Evolutionary conservation across 2,797 vertebrate genomes (phyloP), one percentile per base, ranked within the genome.

Genomic region (Gallinago stenura): DNA sequence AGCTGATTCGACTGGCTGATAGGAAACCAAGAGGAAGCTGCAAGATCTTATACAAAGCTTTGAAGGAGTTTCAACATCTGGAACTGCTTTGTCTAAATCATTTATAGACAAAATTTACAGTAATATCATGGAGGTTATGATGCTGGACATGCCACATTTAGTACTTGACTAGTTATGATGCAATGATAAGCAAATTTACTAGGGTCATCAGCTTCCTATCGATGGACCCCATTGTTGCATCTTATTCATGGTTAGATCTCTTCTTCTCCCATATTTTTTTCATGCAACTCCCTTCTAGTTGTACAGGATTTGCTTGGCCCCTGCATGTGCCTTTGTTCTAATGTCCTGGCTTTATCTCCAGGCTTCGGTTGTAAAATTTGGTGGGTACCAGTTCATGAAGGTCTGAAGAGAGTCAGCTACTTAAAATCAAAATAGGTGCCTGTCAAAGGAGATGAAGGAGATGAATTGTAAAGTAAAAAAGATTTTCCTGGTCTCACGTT

Each of bases 301-400:
- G 9, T 65, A 66, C 4, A 5, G 0, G 1, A 39, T 80, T 70
- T 48, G 1, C 10, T 70, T 65, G 5, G 1, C 15, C 41, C 4
- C 11, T 28, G 3, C 14, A 17, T 20, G 7, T 45, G 12, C 17
- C 20, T 7, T 50, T 9, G 22, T 51, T 50, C 35, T 65, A 28
- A 60, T 19, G 25, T 33, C 15, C 12, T 37, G 31, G 10, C 17
- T 33, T 71, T 45, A 35, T 35, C 35, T 61, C 48, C 60, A 62
- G n/a, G 48, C 15, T 78, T 66, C 56, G 21, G 6, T 35, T 10
- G 10, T 61, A 58, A 78, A 12, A 41, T 51, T 16, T 48, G 21
- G 13, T 4, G 15, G 18, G 18, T 46, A 60, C 2, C 24, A 33
- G 19, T 24, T 80, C 26, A 45, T 3, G 6, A 80, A 84, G 16